Conservation (phyloP, 1,140 invertebrate genomes). For the Copidosoma floridanum region DNA sequence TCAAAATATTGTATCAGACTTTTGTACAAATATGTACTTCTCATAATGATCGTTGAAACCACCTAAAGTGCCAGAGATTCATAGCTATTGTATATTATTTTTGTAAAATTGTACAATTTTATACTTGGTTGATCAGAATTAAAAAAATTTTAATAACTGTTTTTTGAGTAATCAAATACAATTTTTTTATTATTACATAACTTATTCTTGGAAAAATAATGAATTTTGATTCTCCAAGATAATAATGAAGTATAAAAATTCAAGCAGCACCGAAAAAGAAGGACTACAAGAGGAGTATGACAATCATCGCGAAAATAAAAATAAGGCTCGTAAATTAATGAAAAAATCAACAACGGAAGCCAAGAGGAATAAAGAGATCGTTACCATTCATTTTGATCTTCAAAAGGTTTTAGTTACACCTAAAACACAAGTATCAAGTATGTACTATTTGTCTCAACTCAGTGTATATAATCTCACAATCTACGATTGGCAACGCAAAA, state of each 20-base stretch:
- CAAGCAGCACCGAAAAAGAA: background rate
- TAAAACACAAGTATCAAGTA: background rate
- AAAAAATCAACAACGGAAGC: background rate
- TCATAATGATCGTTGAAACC: no score
- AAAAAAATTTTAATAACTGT: no score
- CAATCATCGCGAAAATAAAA: background rate
- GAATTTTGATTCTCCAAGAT: background rate
- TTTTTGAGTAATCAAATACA: no score
- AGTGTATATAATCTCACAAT: background rate
- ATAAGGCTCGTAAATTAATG: background rate
- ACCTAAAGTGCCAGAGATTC: no score
- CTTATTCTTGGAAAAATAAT: background rate
- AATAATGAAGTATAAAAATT: background rate
- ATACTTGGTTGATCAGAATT: no score
- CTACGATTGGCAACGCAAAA: background rate
- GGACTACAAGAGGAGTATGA: background rate
- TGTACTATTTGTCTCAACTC: background rate
- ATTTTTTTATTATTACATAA: no score
- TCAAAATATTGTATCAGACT: no score
- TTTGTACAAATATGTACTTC: no score
- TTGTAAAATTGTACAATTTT: no score
- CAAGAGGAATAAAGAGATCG: background rate
- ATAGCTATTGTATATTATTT: no score
- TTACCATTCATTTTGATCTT: background rate
- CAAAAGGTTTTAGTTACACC: slow-evolving; percentile 2